Evolutionary conservation across 2,797 vertebrate genomes (phyloP).

Genomic region (Manis crassicaudata): DNA sequence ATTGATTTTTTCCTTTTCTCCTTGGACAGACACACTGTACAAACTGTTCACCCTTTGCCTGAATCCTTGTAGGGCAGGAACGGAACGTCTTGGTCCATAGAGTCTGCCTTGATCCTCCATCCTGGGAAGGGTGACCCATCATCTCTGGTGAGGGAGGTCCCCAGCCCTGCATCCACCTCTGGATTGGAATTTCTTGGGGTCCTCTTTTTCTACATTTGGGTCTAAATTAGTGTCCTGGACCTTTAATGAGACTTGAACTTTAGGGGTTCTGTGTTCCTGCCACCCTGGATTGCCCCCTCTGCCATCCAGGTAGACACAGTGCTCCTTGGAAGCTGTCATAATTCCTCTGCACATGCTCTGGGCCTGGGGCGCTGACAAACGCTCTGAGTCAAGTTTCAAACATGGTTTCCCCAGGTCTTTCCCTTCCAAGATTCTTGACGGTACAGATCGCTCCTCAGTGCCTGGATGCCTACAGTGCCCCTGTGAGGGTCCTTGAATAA

Average conservation of each 20-base stretch:
- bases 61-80: not conserved
- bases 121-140: not conserved
- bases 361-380: not conserved
- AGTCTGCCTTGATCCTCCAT: not conserved
- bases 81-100: not conserved
- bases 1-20: not conserved
- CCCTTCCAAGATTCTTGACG: not conserved
- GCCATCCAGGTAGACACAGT: not conserved
- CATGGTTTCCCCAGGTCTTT: not conserved
- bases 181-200: not conserved
- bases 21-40: not conserved
- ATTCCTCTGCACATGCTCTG: not conserved
- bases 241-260: not conserved
- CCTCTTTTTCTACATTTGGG: not conserved
- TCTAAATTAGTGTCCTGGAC: not conserved
- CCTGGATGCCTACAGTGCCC: not conserved
- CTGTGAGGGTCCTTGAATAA: not conserved
- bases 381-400: not conserved
- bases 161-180: too few relatives aligned
- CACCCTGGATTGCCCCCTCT: not conserved
- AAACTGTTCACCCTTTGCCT: not conserved
- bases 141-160: not conserved
- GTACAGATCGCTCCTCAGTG: not conserved
- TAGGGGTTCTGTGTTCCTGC: not conserved
- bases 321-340: not conserved